Conservation (phyloP, 2,888 invertebrate genomes). For the Mellilla xanthometata region DNA sequence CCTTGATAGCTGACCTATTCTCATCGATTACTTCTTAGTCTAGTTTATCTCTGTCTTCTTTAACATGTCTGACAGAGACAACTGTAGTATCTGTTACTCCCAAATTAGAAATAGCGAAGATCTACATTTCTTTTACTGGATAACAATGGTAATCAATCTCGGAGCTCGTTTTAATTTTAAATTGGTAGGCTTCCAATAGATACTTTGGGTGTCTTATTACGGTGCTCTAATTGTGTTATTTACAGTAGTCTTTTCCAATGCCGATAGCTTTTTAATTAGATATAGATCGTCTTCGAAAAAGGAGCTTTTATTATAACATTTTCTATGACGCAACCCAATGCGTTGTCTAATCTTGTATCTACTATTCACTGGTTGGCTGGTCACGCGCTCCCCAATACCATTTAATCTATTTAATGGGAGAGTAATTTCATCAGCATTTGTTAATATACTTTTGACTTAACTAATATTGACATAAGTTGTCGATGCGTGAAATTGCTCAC, state of each 20-base stretch:
- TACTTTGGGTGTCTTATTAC: conserved; percentile 10
- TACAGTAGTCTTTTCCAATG: conserved; percentile 28
- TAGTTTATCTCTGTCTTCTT: conserved; percentile 9
- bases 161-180: conserved; percentile 15
- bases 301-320: neutral
- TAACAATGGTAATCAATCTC: conserved; percentile 12
- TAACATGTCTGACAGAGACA: conserved; percentile 7
- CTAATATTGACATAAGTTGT: conserved; percentile 1
- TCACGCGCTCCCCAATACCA: neutral
- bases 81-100: conserved; percentile 1
- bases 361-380: no score
- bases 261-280: conserved; percentile 3
- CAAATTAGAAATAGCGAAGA: conserved; percentile 10
- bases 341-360: no score
- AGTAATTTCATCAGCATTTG: neutral
- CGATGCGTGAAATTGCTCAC: conserved; percentile 8
- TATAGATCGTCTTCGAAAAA: conserved; percentile 1
- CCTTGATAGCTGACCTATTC: conserved; percentile 29
- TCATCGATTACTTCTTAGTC: conserved; percentile 18
- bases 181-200: conserved; percentile 8
- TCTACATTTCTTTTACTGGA: conserved; percentile 13
- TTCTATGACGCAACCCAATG: no score
- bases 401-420: neutral
- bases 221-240: conserved; percentile 2
- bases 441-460: neutral